Evolutionary conservation across 2,113 vertebrate species (phyloP).

Genomic region (Sylvia atricapilla): DNA sequence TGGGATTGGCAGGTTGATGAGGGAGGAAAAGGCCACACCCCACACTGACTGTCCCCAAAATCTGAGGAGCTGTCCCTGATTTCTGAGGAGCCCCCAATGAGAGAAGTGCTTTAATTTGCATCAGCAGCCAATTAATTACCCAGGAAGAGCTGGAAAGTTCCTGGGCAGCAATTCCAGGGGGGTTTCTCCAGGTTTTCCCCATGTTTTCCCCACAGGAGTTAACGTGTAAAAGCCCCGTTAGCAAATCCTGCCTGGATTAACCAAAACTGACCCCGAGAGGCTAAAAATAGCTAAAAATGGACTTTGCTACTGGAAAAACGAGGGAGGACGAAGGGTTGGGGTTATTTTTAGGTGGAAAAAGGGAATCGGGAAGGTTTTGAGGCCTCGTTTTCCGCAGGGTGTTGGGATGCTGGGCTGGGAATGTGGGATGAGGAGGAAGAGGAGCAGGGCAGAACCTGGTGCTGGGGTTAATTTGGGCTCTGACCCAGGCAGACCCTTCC

Average conservation of each 20-base stretch:
- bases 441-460: not conserved
- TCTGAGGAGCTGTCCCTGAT: not conserved
- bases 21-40: not conserved
- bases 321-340: not conserved
- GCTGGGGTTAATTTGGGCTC: not conserved
- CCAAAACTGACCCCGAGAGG: not conserved
- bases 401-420: not conserved
- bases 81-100: not conserved
- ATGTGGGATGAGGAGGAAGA: not conserved
- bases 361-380: not conserved
- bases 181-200: not conserved
- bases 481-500: not conserved
- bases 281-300: conserved; percentile 42
- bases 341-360: not conserved
- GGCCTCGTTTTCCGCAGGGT: not conserved
- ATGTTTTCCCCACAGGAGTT: not conserved
- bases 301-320: not conserved
- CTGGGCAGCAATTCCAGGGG: not conserved
- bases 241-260: conserved; percentile 1
- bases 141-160: not conserved
- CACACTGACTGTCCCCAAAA: not conserved
- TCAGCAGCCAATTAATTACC: not conserved
- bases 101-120: not conserved
- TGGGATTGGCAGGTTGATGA: not conserved
- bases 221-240: not conserved